phyloP scores from a whole-genome alignment of 1,140 invertebrate genomes.

The Aphelinus certus region DNA sequence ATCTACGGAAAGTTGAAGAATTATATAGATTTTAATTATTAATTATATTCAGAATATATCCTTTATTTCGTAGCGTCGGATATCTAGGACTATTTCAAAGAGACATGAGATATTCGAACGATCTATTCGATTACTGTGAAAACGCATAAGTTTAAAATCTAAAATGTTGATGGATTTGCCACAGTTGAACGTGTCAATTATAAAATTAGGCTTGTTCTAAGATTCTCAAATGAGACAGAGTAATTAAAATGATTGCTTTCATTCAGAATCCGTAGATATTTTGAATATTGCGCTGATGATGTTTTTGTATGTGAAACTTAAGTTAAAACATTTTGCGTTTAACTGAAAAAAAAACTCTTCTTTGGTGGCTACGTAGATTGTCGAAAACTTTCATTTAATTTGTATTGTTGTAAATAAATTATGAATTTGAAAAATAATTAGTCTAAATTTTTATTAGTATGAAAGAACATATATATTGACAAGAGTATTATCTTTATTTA shows the following conservation, averaged over 20 bases:
- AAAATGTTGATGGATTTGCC: conserved; percentile 13
- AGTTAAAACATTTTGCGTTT: not conserved
- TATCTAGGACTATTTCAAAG: too few relatives aligned
- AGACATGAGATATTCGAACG: too few relatives aligned
- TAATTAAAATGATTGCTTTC: not conserved
- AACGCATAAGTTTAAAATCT: too few relatives aligned
- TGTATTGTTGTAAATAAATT: conserved; percentile 22
- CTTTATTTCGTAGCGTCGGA: too few relatives aligned
- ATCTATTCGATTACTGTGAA: too few relatives aligned
- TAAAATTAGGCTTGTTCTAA: conserved; percentile 15
- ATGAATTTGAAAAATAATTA: not conserved
- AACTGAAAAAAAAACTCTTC: not conserved
- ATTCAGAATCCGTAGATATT: not conserved
- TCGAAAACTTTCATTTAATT: conserved; percentile 5
- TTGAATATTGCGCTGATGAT: conserved; percentile 1
- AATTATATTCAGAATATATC: too few relatives aligned
- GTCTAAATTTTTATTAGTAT: conserved; percentile 5
- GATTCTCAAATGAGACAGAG: not conserved
- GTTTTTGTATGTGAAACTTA: conserved; percentile 28
- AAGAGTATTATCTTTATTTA: not conserved
- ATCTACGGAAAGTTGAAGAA: too few relatives aligned
- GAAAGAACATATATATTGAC: not conserved
- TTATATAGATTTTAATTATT: too few relatives aligned
- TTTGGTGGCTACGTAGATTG: conserved; percentile 7
- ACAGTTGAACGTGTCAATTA: conserved; percentile 27